Evolutionary conservation across 2,888 invertebrate genomes (phyloP).

Genomic region (Anaspis maculata): DNA sequence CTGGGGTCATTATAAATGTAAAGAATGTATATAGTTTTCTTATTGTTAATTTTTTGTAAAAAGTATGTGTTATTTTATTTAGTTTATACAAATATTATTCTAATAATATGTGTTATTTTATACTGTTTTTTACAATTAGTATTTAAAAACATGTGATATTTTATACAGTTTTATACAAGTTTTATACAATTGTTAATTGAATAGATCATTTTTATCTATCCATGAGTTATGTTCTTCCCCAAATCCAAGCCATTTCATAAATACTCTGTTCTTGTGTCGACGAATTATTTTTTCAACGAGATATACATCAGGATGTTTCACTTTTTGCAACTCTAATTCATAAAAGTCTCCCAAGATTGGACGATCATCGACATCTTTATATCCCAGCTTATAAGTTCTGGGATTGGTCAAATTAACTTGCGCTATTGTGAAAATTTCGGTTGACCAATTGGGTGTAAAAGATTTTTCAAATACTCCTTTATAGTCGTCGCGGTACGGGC

Average conservation of each 20-base stretch:
- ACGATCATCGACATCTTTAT: slow-evolving; percentile 4
- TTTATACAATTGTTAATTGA: not conserved
- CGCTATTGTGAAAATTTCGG: slow-evolving; percentile 6
- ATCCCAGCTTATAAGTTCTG: slow-evolving; percentile 6
- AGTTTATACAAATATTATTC: no score
- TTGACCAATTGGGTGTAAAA: slow-evolving; percentile 7
- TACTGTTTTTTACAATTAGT: no score
- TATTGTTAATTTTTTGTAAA: no score
- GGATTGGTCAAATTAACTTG: slow-evolving; percentile 3
- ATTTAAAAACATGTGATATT: no score
- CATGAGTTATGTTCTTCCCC: not conserved
- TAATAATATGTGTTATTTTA: no score
- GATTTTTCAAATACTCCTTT: slow-evolving; percentile 7
- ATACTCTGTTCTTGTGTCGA: not conserved
- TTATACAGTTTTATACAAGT: not conserved
- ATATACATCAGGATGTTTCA: not conserved
- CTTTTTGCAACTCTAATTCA: not conserved
- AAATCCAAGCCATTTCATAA: not conserved
- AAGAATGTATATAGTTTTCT: no score
- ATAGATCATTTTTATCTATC: not conserved
- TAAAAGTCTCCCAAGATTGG: slow-evolving; percentile 4
- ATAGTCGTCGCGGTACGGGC: no score
- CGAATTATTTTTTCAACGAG: not conserved
- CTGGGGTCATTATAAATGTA: no score
- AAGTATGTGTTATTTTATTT: no score